Evolutionary conservation across 2,797 vertebrate genomes (phyloP).

Genomic region (Halcyon leucocephala): DNA sequence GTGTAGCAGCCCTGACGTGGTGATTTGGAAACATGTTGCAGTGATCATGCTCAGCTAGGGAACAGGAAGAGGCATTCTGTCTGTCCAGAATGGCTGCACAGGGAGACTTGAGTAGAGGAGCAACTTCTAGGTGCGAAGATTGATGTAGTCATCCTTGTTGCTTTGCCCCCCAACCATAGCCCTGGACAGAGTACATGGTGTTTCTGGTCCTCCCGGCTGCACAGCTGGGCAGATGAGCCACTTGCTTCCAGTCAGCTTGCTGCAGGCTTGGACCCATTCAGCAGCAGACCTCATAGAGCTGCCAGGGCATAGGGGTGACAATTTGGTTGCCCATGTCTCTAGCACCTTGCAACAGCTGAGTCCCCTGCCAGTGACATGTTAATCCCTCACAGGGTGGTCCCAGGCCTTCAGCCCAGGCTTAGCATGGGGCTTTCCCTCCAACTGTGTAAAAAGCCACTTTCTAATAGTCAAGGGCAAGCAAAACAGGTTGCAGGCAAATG

Average conservation of each 20-base stretch:
- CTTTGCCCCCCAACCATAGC: not conserved
- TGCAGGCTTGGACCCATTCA: not conserved
- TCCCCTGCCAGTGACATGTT: rapidly evolving
- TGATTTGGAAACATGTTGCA: rapidly evolving
- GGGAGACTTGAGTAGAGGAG: not conserved
- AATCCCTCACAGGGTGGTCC: not conserved
- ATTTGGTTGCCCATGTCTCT: not conserved
- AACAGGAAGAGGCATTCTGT: not conserved
- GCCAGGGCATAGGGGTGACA: rapidly evolving
- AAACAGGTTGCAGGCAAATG: not conserved
- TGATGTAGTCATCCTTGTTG: not conserved
- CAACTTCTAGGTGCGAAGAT: not conserved
- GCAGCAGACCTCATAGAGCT: rapidly evolving
- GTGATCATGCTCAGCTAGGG: not conserved
- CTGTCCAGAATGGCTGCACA: not conserved
- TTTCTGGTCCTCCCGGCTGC: not conserved
- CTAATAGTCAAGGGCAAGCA: not conserved
- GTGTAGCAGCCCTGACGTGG: not conserved
- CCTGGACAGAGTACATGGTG: rapidly evolving
- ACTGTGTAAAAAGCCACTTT: not conserved
- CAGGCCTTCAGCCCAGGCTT: not conserved
- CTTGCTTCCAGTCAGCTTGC: not conserved
- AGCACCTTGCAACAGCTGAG: not conserved
- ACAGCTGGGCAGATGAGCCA: not conserved
- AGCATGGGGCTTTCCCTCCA: not conserved